Conservation (phyloP, 2,797 vertebrate genomes). For the Lagodon rhomboides region DNA sequence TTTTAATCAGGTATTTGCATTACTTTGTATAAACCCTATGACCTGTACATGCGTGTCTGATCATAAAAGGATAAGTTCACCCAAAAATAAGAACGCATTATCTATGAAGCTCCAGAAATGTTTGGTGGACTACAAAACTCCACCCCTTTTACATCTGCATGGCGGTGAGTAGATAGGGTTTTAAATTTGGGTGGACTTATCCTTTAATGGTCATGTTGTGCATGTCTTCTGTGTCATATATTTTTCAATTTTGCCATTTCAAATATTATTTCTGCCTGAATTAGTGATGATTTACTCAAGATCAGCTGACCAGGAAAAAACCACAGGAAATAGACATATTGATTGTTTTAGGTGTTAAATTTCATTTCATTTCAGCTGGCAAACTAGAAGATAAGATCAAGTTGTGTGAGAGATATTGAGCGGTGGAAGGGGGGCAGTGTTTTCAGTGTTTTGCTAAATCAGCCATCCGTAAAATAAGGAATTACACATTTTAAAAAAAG, state of each 20-base stretch:
- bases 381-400: conserved; percentile 25
- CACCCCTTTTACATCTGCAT: too few species aligned
- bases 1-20: background rate
- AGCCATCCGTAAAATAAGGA: conserved; percentile 14
- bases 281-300: background rate
- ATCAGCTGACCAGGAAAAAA: background rate
- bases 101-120: too few species aligned
- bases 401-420: background rate
- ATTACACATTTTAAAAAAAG: background rate
- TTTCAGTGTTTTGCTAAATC: conserved; percentile 24
- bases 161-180: too few species aligned
- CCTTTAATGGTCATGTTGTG: background rate
- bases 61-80: too few species aligned
- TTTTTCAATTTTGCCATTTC: background rate
- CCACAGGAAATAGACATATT: background rate
- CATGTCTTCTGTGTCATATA: background rate
- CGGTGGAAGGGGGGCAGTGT: background rate
- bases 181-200: too few species aligned
- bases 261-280: background rate
- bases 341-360: conserved; percentile 4
- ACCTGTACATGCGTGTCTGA: too few species aligned
- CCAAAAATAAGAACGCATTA: too few species aligned
- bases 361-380: background rate
- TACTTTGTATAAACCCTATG: background rate
- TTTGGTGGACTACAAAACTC: too few species aligned